Base-by-base conservation (phyloP, 2,113 vertebrate species). In the Oceanodroma tethys region DNA sequence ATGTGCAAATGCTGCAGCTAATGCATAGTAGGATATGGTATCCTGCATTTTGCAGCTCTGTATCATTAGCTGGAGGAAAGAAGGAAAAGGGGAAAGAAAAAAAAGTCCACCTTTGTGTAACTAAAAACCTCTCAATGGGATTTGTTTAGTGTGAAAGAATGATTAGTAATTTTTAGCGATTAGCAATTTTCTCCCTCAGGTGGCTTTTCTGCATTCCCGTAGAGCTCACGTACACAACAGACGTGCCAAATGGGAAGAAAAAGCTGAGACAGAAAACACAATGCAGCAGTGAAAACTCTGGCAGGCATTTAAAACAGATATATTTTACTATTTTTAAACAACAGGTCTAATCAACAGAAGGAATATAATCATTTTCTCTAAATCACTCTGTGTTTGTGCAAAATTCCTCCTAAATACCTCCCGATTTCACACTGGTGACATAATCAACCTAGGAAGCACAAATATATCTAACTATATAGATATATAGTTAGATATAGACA, bases 111-210 rank as follows among this genome's bases (percentile, higher is more conserved):
- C 50, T 65, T 89, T 47, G 76, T 93, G 92, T 95, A 97, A 98
- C 96, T 96, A 86, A 96, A 97, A 98, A 97, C 95, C 92, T 97
- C 96, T 96, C n/a, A 12, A 96, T 95, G 95, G 96, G 97, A 97
- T 97, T 98, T 98, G 95, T 98, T 98, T 98, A 97, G 97, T 96
- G 97, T 95, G 95, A 97, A 96, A 98, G 96, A 97, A 87, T 97
- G 94, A 98, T 98, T 98, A 98, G 97, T 97, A 97, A 98, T 98
- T 98, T 98, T 95, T 96, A 96, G 95, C 96, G 97, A 98, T 97
- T 97, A 97, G 95, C 96, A 98, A 97, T 98, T 98, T 98, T 97
- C 96, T 98, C 98, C 97, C 94, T 98, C 95, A 96, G 96, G 97
- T 98, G 97, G 95, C 89, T 98, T 97, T 98, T 95, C 96, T 98